phyloP scores from a whole-genome alignment of 1,140 invertebrate genomes.

The Pectinophora gossypiella region DNA sequence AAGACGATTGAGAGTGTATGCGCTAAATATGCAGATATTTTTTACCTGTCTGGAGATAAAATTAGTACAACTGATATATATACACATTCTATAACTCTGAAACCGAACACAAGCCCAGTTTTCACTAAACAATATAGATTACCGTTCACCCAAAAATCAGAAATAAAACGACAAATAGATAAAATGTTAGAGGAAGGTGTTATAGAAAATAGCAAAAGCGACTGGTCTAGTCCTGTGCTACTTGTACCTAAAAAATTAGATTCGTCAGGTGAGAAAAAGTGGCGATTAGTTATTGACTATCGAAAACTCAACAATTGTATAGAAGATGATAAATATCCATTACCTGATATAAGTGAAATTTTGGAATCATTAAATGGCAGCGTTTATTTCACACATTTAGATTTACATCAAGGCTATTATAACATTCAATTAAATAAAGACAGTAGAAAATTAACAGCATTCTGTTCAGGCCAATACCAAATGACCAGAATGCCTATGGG shows the following conservation, averaged over 20 bases:
- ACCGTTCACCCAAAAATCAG: not conserved
- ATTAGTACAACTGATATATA: not conserved
- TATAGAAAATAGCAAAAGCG: not conserved
- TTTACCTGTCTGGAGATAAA: not conserved
- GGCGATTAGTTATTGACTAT: not conserved
- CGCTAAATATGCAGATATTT: not conserved
- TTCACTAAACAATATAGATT: not conserved
- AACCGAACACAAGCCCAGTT: not conserved
- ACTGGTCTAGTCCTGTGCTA: not conserved
- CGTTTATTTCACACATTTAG: not conserved
- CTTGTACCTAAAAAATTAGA: not conserved
- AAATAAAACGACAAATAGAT: not conserved
- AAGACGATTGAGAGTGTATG: not conserved
- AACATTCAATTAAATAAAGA: not conserved
- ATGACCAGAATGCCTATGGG: slow-evolving; percentile 1
- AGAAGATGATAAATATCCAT: not conserved
- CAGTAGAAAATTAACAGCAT: not conserved
- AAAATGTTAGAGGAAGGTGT: not conserved
- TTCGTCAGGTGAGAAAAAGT: not conserved
- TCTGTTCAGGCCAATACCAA: not conserved
- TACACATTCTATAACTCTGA: not conserved
- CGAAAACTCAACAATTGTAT: not conserved
- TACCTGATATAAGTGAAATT: not conserved
- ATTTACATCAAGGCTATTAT: not conserved
- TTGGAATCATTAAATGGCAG: not conserved